Percentiles rank a stretch among this genome's conserved stretches.
Conservation (phyloP, 2,113 vertebrate species). For the Nothobranchius kuhntae region DNA sequence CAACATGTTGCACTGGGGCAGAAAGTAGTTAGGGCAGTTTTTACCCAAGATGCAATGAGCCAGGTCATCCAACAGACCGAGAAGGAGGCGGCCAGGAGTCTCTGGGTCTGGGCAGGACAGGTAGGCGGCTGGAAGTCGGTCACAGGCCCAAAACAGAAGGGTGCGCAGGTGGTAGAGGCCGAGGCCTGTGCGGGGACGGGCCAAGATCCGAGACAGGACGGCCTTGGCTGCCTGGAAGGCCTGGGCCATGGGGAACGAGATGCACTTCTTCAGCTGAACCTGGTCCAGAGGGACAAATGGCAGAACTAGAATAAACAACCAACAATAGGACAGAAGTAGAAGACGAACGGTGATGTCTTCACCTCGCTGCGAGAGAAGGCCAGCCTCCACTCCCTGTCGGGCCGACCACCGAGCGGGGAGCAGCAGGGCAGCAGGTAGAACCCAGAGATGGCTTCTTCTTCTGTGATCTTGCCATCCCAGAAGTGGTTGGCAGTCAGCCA, state of each 20-base stretch:
- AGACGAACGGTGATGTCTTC: not conserved
- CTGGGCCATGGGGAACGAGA: slow-evolving; percentile 83
- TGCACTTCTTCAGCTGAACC: slow-evolving; percentile 87
- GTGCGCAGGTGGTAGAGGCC: slow-evolving; percentile 86
- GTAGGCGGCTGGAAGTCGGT: slow-evolving; percentile 83
- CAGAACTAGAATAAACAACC: not conserved
- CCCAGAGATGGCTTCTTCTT: slow-evolving; percentile 82
- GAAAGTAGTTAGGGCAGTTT: slow-evolving; percentile 86
- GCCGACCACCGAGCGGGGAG: slow-evolving; percentile 72
- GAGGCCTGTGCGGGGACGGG: slow-evolving; percentile 78
- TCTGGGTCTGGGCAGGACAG: slow-evolving; percentile 76
- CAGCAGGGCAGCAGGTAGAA: slow-evolving; percentile 87
- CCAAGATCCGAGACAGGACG: slow-evolving; percentile 80
- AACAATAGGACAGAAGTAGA: not conserved
- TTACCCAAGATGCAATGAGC: slow-evolving; percentile 83
- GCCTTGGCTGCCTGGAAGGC: slow-evolving; percentile 86
- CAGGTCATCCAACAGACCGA: slow-evolving; percentile 86
- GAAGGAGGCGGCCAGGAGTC: slow-evolving; percentile 81
- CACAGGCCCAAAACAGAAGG: slow-evolving; percentile 87
- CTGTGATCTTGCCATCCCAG: slow-evolving; percentile 86
- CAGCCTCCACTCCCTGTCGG: slow-evolving; percentile 84
- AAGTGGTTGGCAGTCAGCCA: slow-evolving; percentile 86
- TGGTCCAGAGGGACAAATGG: slow-evolving; percentile 14
- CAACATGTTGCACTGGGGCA: slow-evolving; percentile 84
- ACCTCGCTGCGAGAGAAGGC: slow-evolving; percentile 88